A percentile compares a stretch with the other conserved stretches of the same genome.
phyloP scores from a whole-genome alignment of 2,113 vertebrate species.

The Nesoenas mayeri region DNA sequence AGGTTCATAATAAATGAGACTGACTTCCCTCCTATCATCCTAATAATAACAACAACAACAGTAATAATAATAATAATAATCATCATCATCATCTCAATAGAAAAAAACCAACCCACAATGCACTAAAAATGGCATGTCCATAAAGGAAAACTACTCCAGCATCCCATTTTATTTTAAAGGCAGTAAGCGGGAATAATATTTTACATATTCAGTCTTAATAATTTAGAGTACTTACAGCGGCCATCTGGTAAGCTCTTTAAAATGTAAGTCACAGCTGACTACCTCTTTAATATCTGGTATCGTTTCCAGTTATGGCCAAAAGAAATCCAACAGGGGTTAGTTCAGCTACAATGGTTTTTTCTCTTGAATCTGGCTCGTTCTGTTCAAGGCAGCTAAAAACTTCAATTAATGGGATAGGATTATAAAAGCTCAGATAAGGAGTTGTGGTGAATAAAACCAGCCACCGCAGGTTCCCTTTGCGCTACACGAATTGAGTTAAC shows the following conservation, averaged over 20 bases:
- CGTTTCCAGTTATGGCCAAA: neutral
- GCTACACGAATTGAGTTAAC: neutral
- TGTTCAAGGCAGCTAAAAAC: neutral
- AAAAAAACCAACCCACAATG: neutral
- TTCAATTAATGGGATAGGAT: neutral
- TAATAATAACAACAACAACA: no score
- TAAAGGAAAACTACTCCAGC: neutral
- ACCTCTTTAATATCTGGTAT: neutral
- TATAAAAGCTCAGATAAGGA: neutral
- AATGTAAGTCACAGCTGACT: neutral
- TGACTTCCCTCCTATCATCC: neutral
- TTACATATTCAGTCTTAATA: conserved; percentile 15
- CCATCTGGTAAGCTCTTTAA: conserved; percentile 13
- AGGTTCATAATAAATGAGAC: neutral
- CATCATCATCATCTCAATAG: neutral
- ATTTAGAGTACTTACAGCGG: neutral
- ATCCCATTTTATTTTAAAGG: neutral
- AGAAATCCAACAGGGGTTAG: neutral
- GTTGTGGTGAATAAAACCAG: neutral
- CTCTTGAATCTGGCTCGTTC: neutral
- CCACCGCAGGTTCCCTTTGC: neutral
- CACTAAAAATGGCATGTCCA: neutral
- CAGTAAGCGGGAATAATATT: neutral
- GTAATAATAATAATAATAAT: neutral
- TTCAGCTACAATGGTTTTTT: neutral